Percentiles rank a stretch among this genome's conserved stretches.
Evolutionary conservation across 2,888 invertebrate species (phyloP).

Genomic region (Drosophila anceps): DNA sequence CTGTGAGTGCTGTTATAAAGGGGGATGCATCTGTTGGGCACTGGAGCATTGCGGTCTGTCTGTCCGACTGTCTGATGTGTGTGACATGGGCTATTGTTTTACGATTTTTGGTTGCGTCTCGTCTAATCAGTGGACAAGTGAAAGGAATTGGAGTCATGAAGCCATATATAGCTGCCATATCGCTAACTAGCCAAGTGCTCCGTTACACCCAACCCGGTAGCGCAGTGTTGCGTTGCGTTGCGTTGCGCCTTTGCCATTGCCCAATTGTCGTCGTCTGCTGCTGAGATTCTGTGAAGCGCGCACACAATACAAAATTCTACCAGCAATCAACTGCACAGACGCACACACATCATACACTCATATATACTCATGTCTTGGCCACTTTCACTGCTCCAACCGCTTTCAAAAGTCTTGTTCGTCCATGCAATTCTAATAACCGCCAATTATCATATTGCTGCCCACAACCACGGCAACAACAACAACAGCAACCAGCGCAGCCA

Average conservation of each 20-base stretch:
- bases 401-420: conserved; percentile 52
- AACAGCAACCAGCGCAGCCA: background rate
- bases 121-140: conserved; percentile 76
- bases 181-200: conserved; percentile 66
- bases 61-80: conserved; percentile 24
- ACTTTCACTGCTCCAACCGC: conserved; percentile 68
- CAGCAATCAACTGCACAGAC: conserved; percentile 2
- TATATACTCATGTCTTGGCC: conserved; percentile 9
- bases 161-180: conserved; percentile 76
- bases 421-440: conserved; percentile 73
- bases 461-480: conserved; percentile 33
- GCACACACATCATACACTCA: background rate
- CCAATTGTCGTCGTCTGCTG: conserved; percentile 45
- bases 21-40: conserved; percentile 57
- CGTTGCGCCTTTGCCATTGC: conserved; percentile 29
- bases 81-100: conserved; percentile 55
- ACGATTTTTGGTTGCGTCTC: conserved; percentile 50
- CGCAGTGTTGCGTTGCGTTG: conserved; percentile 75
- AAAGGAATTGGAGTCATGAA: conserved; percentile 71
- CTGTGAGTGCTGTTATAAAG: conserved; percentile 12
- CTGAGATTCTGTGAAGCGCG: conserved; percentile 43
- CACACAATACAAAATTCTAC: conserved; percentile 39
- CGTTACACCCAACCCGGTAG: conserved; percentile 80
- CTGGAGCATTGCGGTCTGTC: conserved; percentile 63
- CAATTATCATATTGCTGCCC: conserved; percentile 66